A percentile compares a stretch with the other conserved stretches of the same genome.
These are phyloP conservation scores for Listronotus bonariensis DNA, from an alignment of 1,140 invertebrate species.

Conservation along the genomic window DNA sequence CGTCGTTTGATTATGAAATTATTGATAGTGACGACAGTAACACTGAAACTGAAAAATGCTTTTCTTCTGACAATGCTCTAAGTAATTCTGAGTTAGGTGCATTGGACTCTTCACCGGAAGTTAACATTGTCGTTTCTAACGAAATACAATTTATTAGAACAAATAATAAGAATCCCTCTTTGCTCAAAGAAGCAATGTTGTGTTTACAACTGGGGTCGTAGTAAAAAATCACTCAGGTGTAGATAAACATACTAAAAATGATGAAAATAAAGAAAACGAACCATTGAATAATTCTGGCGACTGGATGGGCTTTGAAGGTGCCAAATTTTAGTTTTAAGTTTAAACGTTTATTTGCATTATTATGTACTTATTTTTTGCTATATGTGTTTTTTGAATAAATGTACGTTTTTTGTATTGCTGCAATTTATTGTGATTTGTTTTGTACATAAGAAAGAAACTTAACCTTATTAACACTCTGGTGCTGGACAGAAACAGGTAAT, in stretches of 20 bases:
- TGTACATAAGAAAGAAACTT: slow-evolving; percentile 12
- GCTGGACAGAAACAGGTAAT: slow-evolving; percentile 21
- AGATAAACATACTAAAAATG: not conserved
- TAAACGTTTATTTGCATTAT: slow-evolving; percentile 1
- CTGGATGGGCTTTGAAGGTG: slow-evolving; percentile 52
- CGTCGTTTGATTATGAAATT: not conserved
- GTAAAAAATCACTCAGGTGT: slow-evolving; percentile 26
- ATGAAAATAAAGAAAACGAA: slow-evolving; percentile 35
- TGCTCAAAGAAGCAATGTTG: slow-evolving; percentile 3
- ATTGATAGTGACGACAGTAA: slow-evolving; percentile 4
- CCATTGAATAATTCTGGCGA: slow-evolving; percentile 47
- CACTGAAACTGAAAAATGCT: not conserved
- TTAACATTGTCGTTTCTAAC: slow-evolving; percentile 39
- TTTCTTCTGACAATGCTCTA: not conserved
- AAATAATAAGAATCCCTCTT: not conserved
- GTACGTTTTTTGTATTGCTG: slow-evolving; percentile 14
- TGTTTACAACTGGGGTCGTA: slow-evolving; percentile 17
- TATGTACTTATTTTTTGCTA: slow-evolving; percentile 20
- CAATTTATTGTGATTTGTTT: slow-evolving; percentile 18
- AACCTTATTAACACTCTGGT: slow-evolving; percentile 6
- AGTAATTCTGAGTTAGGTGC: not conserved
- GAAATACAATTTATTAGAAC: slow-evolving; percentile 41
- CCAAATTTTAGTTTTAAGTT: slow-evolving; percentile 45
- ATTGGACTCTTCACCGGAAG: slow-evolving; percentile 28
- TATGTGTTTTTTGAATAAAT: slow-evolving; percentile 28